These are phyloP conservation scores for Notospermus geniculatus DNA, from an alignment of 1,140 invertebrate species.

Conservation along the genomic window DNA sequence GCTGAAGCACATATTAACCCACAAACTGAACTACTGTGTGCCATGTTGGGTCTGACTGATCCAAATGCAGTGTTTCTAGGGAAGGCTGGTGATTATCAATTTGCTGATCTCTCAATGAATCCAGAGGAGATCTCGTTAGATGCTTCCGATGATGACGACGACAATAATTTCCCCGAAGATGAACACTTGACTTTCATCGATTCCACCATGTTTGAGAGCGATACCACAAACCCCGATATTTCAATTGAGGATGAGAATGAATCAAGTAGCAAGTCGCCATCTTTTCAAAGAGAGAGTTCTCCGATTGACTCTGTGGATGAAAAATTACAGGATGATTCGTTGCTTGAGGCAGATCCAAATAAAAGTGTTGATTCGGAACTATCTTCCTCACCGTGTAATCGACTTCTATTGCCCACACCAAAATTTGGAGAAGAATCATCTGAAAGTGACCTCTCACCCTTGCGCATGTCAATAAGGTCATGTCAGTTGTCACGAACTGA, in stretches of 20 bases:
- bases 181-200: constrained; percentile 4
- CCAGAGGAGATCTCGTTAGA: constrained; percentile 40
- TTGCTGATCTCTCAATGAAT: constrained; percentile 24
- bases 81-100: constrained; percentile 28
- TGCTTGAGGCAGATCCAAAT: constrained; percentile 16
- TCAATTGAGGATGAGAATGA: constrained; percentile 26
- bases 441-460: not conserved
- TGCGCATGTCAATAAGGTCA: not conserved
- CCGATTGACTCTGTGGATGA: constrained; percentile 14
- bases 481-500: not conserved
- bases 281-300: constrained; percentile 19
- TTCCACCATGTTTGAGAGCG: constrained; percentile 13
- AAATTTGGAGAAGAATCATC: too few relatives aligned
- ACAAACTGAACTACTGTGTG: constrained; percentile 79
- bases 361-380: constrained; percentile 6
- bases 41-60: constrained; percentile 75
- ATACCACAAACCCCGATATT: too few relatives aligned
- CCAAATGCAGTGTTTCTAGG: constrained; percentile 59
- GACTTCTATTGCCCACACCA: not conserved
- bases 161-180: not conserved
- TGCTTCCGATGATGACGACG: constrained; percentile 28
- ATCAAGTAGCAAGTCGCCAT: constrained; percentile 11
- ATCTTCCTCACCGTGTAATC: constrained; percentile 17
- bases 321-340: constrained; percentile 26
- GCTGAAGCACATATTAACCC: constrained; percentile 64